phyloP scores from a whole-genome alignment of 30 jellyfish, hydroid and myxozoan genomes.

The Hydractinia symbiolongicarpus region DNA sequence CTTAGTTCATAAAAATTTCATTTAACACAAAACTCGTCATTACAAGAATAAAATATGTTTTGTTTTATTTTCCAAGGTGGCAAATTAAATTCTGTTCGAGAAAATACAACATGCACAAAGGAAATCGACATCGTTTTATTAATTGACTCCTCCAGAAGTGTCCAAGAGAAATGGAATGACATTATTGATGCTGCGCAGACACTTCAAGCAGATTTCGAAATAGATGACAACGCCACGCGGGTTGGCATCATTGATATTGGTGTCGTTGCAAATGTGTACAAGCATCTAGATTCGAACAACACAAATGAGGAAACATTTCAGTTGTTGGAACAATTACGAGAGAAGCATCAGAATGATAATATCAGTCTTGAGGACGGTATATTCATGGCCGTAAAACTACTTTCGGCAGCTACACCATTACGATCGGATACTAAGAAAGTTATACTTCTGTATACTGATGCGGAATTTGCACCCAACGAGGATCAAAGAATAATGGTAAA shows the following conservation, averaged over 20 bases:
- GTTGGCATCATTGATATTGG: slow-evolving; percentile 84
- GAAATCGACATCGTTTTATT: slow-evolving; percentile 59
- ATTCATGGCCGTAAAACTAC: neutral
- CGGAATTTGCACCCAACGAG: neutral
- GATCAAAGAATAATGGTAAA: no score
- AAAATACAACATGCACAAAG: slow-evolving; percentile 10
- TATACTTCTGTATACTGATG: slow-evolving; percentile 4
- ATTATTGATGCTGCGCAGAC: slow-evolving; percentile 62
- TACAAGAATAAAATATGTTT: no score
- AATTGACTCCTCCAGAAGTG: slow-evolving; percentile 84
- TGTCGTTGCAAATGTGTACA: slow-evolving; percentile 57
- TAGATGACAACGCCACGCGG: slow-evolving; percentile 49
- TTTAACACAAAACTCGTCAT: no score
- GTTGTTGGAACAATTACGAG: slow-evolving; percentile 49
- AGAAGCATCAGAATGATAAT: slow-evolving; percentile 53
- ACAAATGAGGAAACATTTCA: slow-evolving; percentile 52
- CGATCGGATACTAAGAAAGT: neutral
- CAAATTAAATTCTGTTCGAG: no score
- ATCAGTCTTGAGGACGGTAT: neutral
- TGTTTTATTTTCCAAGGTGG: no score
- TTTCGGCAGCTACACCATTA: slow-evolving; percentile 8
- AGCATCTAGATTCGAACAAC: slow-evolving; percentile 66
- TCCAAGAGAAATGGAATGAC: slow-evolving; percentile 43
- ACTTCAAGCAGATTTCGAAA: slow-evolving; percentile 50
- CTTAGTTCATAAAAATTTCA: no score